A percentile compares a stretch with the other conserved stretches of the same genome.
Evolutionary conservation across 2,888 invertebrate genomes (phyloP).

Genomic region (Eretmocerus hayati): DNA sequence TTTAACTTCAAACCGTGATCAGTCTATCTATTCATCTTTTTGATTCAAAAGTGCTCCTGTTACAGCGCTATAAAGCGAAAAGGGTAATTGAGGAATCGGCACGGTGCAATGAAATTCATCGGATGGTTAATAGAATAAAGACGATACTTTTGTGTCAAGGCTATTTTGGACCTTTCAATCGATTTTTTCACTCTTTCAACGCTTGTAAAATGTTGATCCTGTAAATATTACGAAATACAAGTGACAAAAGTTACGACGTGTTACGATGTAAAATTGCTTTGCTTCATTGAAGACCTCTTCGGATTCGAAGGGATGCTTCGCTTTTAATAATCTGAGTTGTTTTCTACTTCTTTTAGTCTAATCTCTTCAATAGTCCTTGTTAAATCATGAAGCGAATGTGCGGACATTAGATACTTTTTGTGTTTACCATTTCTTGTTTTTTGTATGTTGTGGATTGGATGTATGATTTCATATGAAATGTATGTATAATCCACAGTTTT

Average conservation of each 20-base stretch:
- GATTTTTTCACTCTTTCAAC: slow-evolving; percentile 23
- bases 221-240: slow-evolving; percentile 28
- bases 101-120: slow-evolving; percentile 26
- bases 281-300: slow-evolving; percentile 16
- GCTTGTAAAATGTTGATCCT: slow-evolving; percentile 25
- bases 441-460: slow-evolving; percentile 21
- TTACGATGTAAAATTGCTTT: slow-evolving; percentile 19
- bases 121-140: slow-evolving; percentile 25
- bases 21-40: slow-evolving; percentile 22
- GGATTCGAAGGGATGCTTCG: slow-evolving; percentile 19
- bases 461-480: slow-evolving; percentile 11
- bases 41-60: slow-evolving; percentile 21
- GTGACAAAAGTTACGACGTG: slow-evolving; percentile 22
- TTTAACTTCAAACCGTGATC: slow-evolving; percentile 23
- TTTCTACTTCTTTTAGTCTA: slow-evolving; percentile 8
- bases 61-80: slow-evolving; percentile 21
- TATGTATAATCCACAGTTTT: slow-evolving; percentile 21
- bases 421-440: slow-evolving; percentile 20
- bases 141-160: slow-evolving; percentile 26
- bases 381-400: slow-evolving; percentile 20
- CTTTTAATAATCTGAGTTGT: slow-evolving; percentile 13
- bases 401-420: slow-evolving; percentile 19
- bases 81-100: slow-evolving; percentile 21
- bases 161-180: slow-evolving; percentile 24
- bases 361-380: slow-evolving; percentile 16